A percentile compares a stretch with the other conserved stretches of the same genome.
Conservation (phyloP, 2,888 invertebrate species). For the Dione vanillae region DNA sequence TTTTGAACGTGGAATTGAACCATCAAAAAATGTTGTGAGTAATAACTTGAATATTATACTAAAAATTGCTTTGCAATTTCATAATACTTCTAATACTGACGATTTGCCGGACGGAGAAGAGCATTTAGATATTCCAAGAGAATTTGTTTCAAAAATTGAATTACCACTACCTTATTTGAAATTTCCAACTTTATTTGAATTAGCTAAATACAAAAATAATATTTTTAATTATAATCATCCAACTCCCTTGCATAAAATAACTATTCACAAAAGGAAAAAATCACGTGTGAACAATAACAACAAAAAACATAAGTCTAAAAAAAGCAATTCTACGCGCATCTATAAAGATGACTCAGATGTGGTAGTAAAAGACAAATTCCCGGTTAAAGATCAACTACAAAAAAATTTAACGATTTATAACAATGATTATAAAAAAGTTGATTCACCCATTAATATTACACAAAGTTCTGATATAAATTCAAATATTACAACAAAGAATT, state of each 20-base stretch:
- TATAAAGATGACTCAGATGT: slow-evolving; percentile 61
- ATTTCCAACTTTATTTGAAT: slow-evolving; percentile 65
- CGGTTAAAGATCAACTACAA: slow-evolving; percentile 37
- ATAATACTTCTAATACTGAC: slow-evolving; percentile 58
- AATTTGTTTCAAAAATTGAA: slow-evolving; percentile 57
- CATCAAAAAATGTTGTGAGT: slow-evolving; percentile 50
- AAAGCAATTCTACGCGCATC: slow-evolving; percentile 63
- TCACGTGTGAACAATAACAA: slow-evolving; percentile 57
- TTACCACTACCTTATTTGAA: slow-evolving; percentile 65
- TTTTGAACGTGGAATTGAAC: slow-evolving; percentile 4
- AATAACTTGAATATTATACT: slow-evolving; percentile 68
- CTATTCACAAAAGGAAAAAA: slow-evolving; percentile 75
- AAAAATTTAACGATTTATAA: slow-evolving; percentile 40
- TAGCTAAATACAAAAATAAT: slow-evolving; percentile 59
- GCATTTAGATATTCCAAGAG: slow-evolving; percentile 56
- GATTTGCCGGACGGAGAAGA: slow-evolving; percentile 50
- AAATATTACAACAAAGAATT: slow-evolving; percentile 48
- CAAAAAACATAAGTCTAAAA: slow-evolving; percentile 71
- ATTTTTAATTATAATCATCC: slow-evolving; percentile 56
- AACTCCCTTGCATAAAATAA: slow-evolving; percentile 63
- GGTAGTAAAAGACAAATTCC: slow-evolving; percentile 48
- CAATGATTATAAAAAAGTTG: slow-evolving; percentile 42
- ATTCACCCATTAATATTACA: slow-evolving; percentile 40
- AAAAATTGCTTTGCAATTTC: slow-evolving; percentile 73
- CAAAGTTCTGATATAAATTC: slow-evolving; percentile 14